Conservation (phyloP, 2,888 invertebrate species). For the Microctonus hyperodae region DNA sequence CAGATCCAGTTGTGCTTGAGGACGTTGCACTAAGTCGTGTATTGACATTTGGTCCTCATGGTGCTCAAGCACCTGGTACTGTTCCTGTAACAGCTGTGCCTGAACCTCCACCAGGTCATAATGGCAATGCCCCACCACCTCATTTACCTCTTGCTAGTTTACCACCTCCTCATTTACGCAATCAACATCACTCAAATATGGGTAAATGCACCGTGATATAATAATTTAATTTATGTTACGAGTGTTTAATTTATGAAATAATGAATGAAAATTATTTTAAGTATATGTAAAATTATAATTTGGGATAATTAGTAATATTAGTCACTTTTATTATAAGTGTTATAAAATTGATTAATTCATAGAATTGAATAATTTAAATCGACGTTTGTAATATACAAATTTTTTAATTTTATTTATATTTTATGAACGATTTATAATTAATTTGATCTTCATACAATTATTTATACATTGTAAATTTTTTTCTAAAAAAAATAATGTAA, state of each 20-base stretch:
- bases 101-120: conserved; percentile 56
- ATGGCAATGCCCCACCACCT: conserved; percentile 60
- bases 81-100: conserved; percentile 54
- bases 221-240: background rate
- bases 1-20: conserved; percentile 94
- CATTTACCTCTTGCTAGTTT: conserved; percentile 60
- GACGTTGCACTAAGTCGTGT: conserved; percentile 74
- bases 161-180: conserved; percentile 61
- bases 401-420: no score
- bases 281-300: no score
- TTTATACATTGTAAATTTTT: background rate
- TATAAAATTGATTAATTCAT: no score
- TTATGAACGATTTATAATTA: no score
- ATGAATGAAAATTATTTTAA: background rate
- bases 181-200: conserved; percentile 62
- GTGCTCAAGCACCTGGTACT: conserved; percentile 56
- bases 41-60: conserved; percentile 65
- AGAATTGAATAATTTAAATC: no score
- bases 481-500: conserved; percentile 5
- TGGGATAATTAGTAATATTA: no score
- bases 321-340: no score
- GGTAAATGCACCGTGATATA: conserved; percentile 46
- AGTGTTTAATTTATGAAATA: no score
- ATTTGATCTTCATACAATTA: no score
- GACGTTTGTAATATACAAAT: no score